Conservation (phyloP, 1,140 invertebrate species). For the Vanessa tameamea region DNA sequence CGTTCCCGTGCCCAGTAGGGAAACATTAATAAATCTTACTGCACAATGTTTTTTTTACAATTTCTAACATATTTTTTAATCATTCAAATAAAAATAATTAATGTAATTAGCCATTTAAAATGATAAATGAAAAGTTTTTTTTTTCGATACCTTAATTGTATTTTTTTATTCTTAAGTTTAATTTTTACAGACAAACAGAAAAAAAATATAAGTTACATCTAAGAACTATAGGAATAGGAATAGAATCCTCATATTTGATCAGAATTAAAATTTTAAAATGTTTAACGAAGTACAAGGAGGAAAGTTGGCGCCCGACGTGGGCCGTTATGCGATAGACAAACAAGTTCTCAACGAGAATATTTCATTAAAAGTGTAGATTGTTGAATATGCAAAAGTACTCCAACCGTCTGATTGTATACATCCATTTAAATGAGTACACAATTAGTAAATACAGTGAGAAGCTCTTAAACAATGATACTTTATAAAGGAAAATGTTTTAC, state of each 20-base stretch:
- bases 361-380: constrained; percentile 34
- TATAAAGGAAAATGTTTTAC: not conserved
- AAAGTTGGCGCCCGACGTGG: constrained; percentile 27
- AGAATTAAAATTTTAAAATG: not conserved
- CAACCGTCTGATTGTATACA: constrained; percentile 33
- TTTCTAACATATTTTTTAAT: too few relatives aligned
- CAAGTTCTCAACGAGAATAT: constrained; percentile 19
- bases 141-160: too few relatives aligned
- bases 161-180: too few relatives aligned
- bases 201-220: too few relatives aligned
- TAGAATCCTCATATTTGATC: not conserved
- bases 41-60: too few relatives aligned
- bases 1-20: too few relatives aligned
- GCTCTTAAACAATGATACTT: constrained; percentile 9
- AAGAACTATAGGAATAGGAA: too few relatives aligned
- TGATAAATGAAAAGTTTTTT: too few relatives aligned
- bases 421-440: constrained; percentile 31
- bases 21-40: too few relatives aligned
- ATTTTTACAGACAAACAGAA: too few relatives aligned
- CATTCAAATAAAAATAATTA: too few relatives aligned
- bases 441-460: constrained; percentile 12
- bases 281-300: constrained; percentile 3
- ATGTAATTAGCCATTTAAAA: too few relatives aligned
- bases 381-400: constrained; percentile 31
- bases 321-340: constrained; percentile 13